Evolutionary conservation across 2,113 vertebrate species (phyloP), one percentile per base, ranked within the genome.

Genomic region (Paedocypris sp.): DNA sequence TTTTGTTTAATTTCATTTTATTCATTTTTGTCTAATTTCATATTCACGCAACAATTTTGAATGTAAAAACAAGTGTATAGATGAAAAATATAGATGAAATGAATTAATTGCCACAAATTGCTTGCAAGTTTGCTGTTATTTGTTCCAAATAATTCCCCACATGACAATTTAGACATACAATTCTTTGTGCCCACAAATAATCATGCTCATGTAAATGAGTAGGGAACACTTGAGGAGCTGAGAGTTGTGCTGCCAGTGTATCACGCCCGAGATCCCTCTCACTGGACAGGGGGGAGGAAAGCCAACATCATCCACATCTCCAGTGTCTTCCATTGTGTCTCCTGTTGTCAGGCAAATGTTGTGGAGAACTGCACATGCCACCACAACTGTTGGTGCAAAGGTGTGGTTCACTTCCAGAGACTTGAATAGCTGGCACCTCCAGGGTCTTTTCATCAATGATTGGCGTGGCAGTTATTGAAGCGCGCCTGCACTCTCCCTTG

Each of bases 291-390:
- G 45, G 15, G 23, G 6, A 29, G 13, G 45, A 2, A 29, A 48
- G 10, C 13, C 8, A 4, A 48, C 7, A 5, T 48, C 45, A 5
- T 28, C 45, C 3, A 28, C 25, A 16, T 25, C 22, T 25, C 26
- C 12, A 25, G 43, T 3, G 43, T 6, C 7, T 48, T 58, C 39
- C 9, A 31, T 43, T 3, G 45, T 41, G 36, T 58, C 54, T 18
- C 36, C 36, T 19, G n/a, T 32, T 41, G 20, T 58, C 36, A 58
- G 35, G 25, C 38, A 43, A 4, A 58, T 22, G 15, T 58, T 58
- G 19, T 32, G 39, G 13, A 58, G 15, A n/a, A 45, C 33, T 5
- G 11, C 25, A 20, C 54, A 58, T 1, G 13, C 15, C 36, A 26
- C 2, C 1, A 45, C 45, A 20, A 45, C 15, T 20, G 23, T 19